These are phyloP conservation scores for Falcaria lacertinaria DNA, from an alignment of 2,888 invertebrate genomes.

Conservation along the genomic window DNA sequence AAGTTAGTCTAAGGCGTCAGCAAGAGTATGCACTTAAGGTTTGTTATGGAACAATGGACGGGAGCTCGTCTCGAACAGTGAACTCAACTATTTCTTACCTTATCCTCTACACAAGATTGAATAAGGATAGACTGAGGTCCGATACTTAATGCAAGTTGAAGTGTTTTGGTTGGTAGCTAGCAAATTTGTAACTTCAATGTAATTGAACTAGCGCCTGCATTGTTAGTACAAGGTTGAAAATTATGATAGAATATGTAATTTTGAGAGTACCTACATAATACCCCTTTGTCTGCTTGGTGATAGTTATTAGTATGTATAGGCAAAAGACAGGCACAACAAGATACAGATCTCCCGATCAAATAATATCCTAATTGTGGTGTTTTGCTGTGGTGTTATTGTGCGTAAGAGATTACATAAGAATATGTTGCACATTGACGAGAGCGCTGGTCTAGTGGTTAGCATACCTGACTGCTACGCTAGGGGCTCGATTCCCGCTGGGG, in stretches of 20 bases:
- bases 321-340: too few relatives aligned
- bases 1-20: conserved; percentile 7
- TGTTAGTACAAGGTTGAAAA: conserved; percentile 11
- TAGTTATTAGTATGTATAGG: too few relatives aligned
- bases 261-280: too few relatives aligned
- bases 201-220: conserved; percentile 12
- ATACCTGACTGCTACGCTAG: too few relatives aligned
- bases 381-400: too few relatives aligned
- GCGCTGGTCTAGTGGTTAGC: too few relatives aligned
- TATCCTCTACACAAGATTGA: background rate
- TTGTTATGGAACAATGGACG: conserved; percentile 17
- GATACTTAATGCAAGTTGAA: conserved; percentile 2
- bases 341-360: too few relatives aligned
- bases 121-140: background rate
- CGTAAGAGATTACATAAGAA: too few relatives aligned
- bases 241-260: conserved; percentile 10
- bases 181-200: conserved; percentile 9
- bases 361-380: too few relatives aligned
- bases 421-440: too few relatives aligned
- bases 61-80: conserved; percentile 9
- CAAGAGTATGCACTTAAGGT: conserved; percentile 13
- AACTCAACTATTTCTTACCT: conserved; percentile 6
- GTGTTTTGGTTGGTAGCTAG: conserved; percentile 1
- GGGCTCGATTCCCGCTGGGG: too few relatives aligned
- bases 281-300: too few relatives aligned